Base-by-base conservation (phyloP, 2,797 vertebrate species). In the Emydoidea blandingii region DNA sequence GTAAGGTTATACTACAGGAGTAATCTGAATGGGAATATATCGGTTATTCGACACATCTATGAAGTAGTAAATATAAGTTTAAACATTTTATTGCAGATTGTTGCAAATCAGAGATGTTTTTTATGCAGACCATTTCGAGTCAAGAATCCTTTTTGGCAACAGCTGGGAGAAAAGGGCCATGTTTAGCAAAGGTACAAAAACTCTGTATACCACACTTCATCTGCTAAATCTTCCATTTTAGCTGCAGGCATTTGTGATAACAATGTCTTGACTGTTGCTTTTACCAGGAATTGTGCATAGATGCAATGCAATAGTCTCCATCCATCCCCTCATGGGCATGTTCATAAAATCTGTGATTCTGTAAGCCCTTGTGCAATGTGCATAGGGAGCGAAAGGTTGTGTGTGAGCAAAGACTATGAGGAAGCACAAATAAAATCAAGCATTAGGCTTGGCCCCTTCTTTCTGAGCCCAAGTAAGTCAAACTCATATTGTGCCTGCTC, bases 271-370 rank as follows among this genome's bases (percentile, higher is more conserved):
- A 93, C 82, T 56, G 93, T 91, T 92, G 81, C 88, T 95, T 94
- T 86, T 91, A 89, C 79, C 83, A 2, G 1, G 87, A 44, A 87
- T 95, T 96, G 91, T 91, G 87, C 87, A 95, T 68, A 68, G 62
- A 19, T 68, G n/a, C n/a, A 68, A n/a, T 37, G n/a, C 65, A 72
- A 5, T 72, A 41, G 65, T 72, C 19, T 72, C n/a, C 95, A 94
- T 97, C 87, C 94, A 95, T 93, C 72, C 81, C 93, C 95, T 96
- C 83, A 89, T 62, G 86, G 90, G 50, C 94, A n/a, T 89, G 52
- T 79, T 91, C 37, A 83, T 92, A 76, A 93, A 89, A 92, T 68
- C 81, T 0, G 1, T 91, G 88, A 90, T 91, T 91, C 54, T 93
- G 23, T 81, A 95, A 92, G 50, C 53, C 81, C 27, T 53, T 62